Evolutionary conservation across 2,797 vertebrate genomes (phyloP).

Genomic region (Sparus aurata): DNA sequence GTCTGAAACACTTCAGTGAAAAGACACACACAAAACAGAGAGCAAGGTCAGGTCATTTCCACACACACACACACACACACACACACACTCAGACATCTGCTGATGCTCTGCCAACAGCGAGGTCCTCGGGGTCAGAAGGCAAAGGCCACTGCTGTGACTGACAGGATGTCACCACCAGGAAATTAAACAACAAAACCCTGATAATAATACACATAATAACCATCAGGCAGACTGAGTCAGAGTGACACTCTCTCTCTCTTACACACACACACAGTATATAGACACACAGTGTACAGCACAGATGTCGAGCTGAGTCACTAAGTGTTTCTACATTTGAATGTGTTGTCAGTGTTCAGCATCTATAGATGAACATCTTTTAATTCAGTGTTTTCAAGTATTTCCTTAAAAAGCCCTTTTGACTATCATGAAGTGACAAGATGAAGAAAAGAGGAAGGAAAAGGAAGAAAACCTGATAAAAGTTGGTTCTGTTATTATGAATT

Average conservation of each 20-base stretch:
- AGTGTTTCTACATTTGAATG: not conserved
- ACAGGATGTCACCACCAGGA: slow-evolving; percentile 63
- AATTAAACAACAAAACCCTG: slow-evolving; percentile 60
- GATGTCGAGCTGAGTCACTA: not conserved
- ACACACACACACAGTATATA: not conserved
- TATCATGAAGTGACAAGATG: not conserved
- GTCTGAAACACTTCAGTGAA: not conserved
- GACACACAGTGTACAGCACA: not conserved
- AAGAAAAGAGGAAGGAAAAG: not conserved
- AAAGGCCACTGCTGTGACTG: slow-evolving; percentile 44
- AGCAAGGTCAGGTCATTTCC: slow-evolving; percentile 20
- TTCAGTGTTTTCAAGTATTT: not conserved
- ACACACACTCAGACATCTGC: not conserved
- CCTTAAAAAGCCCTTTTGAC: not conserved
- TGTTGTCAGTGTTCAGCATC: not conserved
- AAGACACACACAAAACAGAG: not conserved
- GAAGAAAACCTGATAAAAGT: not conserved
- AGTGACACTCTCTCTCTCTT: not conserved
- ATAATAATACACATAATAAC: slow-evolving; percentile 16
- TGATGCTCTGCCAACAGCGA: not conserved
- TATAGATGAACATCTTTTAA: not conserved
- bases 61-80: too few species aligned
- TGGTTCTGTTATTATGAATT: not conserved
- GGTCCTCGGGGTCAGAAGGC: slow-evolving; percentile 20
- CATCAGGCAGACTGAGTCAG: not conserved